Conservation (phyloP, 2,113 vertebrate genomes). For the Pterocles gutturalis region DNA sequence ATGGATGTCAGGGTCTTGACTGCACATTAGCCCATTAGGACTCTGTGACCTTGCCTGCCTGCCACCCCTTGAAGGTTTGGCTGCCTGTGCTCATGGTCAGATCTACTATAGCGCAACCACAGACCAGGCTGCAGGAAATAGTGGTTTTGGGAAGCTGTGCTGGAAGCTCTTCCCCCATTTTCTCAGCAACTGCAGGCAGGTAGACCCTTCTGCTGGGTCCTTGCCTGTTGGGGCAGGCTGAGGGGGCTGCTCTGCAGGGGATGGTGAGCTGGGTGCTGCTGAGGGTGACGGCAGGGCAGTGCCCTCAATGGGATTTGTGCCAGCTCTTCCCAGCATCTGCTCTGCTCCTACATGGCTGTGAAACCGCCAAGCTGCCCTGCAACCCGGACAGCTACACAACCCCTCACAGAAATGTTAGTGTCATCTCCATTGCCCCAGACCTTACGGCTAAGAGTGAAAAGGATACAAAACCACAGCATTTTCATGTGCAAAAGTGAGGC, state of each 20-base stretch:
- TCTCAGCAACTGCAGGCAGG: not conserved
- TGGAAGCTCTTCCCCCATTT: fast-evolving
- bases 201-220: not conserved
- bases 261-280: fast-evolving
- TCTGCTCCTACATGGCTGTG: not conserved
- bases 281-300: no score
- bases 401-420: not conserved
- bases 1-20: not conserved
- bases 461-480: not conserved
- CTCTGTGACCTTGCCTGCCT: not conserved
- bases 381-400: not conserved
- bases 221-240: fast-evolving
- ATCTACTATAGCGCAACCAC: not conserved
- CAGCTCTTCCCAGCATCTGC: not conserved
- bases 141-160: not conserved
- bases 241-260: fast-evolving
- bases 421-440: not conserved
- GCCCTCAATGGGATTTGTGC: not conserved
- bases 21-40: no score
- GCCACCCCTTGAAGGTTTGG: not conserved
- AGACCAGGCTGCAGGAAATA: not conserved
- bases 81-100: not conserved
- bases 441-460: not conserved
- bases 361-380: not conserved
- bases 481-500: not conserved